These are phyloP conservation scores for Crotalus helleri DNA, from an alignment of 2,113 vertebrate genomes.

Conservation along the genomic window DNA sequence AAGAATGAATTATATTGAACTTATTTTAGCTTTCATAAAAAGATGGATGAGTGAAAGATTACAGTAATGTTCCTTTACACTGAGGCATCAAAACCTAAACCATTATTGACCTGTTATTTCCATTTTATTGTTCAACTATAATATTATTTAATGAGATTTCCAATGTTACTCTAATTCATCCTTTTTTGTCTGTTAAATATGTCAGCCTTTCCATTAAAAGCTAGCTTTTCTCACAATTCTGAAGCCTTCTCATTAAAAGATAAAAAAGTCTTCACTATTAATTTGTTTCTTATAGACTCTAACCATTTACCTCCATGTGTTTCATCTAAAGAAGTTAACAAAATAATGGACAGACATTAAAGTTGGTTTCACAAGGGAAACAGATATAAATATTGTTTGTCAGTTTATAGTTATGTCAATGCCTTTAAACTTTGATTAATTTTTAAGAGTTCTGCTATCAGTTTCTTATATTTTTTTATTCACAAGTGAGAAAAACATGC, in stretches of 20 bases:
- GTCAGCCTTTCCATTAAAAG: conserved; percentile 44
- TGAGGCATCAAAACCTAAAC: conserved; percentile 20
- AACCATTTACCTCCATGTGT: conserved; percentile 22
- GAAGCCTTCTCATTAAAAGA: conserved; percentile 16
- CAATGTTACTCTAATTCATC: conserved; percentile 40
- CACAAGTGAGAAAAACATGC: not conserved
- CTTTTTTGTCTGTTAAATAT: conserved; percentile 25
- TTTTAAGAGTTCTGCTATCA: not conserved
- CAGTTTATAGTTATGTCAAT: conserved; percentile 3
- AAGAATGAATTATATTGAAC: conserved; percentile 18
- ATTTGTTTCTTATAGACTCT: conserved; percentile 33
- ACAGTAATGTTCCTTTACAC: conserved; percentile 25
- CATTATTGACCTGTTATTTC: conserved; percentile 43
- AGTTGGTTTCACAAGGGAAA: not conserved
- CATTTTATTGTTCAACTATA: conserved; percentile 28
- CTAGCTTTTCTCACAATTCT: conserved; percentile 32
- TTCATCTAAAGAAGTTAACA: conserved; percentile 24
- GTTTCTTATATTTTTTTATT: not conserved
- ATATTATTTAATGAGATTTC: conserved; percentile 51
- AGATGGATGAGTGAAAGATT: not conserved
- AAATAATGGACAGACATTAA: not conserved
- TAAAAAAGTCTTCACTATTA: not conserved
- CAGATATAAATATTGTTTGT: conserved; percentile 4
- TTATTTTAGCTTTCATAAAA: conserved; percentile 22
- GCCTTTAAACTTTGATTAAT: conserved; percentile 18